Evolutionary conservation across 2,113 vertebrate species (phyloP), one percentile per base, ranked within the genome.

Genomic region (Geococcyx californianus): DNA sequence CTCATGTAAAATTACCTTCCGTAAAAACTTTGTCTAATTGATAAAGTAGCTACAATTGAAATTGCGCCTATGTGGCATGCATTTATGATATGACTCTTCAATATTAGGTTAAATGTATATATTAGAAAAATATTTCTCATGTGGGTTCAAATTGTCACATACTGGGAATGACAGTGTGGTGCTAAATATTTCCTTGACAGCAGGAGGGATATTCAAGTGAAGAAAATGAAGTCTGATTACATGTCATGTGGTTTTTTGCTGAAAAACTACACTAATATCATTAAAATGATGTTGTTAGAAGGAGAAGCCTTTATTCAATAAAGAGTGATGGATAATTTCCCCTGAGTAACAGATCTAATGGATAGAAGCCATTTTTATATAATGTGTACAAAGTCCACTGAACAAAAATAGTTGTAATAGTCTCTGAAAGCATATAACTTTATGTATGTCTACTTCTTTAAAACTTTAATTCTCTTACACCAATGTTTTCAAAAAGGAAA

Each of bases 231-330:
- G 18, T 80, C 56, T 94, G 62, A 82, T 84, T 87, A 59, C 18
- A 80, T 49, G 28, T 12, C 45, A 90, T 54, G 24, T 68, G 89
- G 84, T 95, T 95, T 90, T 68, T 95, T 93, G 92, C 77, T 76
- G 49, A 86, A 93, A 82, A 95, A 77, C 14, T 62, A 59, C 34
- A 62, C 11, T 79, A 77, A 56, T 73, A 79, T 55, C 6, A 94
- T 81, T 86, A 74, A 84, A 96, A 73, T 45, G 2, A 12, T 36
- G 33, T 40, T 69, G 15, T 66, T 81, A 64, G 54, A 82, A 64
- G 31, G 4, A 59, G 8, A 80, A 78, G 34, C 8, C 77, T 95
- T 86, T 72, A 90, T 88, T 84, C 59, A 52, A 13, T 54, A 58
- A 92, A 84, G 23, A 81, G 63, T 78, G 33, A 88, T 78, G 19